phyloP scores from a whole-genome alignment of 2,797 vertebrate species.

The Carapus acus region DNA sequence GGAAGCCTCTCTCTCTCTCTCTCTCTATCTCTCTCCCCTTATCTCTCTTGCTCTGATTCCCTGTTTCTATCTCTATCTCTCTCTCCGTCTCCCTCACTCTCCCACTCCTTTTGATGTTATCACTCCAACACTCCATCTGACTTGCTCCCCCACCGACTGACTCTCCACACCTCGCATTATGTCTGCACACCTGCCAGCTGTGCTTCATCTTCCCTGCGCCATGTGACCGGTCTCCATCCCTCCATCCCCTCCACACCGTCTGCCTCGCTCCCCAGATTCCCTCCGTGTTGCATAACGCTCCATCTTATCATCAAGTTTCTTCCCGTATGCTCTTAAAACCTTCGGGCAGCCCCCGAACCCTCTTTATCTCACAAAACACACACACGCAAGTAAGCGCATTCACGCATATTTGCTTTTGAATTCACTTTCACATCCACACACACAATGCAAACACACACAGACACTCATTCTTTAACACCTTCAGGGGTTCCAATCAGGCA shows the following conservation, averaged over 20 bases:
- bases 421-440: no score
- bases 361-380: conserved; percentile 2
- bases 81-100: conserved; percentile 6
- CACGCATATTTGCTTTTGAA: background rate
- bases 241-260: conserved; percentile 20
- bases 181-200: conserved; percentile 34
- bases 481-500: conserved; percentile 18
- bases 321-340: conserved; percentile 1
- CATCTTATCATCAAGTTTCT: conserved; percentile 30
- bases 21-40: conserved; percentile 3
- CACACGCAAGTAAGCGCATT: conserved; percentile 1
- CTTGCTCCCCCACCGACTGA: conserved; percentile 19
- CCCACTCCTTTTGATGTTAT: conserved; percentile 6
- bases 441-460: no score
- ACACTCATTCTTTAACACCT: conserved; percentile 23
- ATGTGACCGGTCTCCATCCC: conserved; percentile 40
- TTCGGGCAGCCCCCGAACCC: conserved; percentile 1
- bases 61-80: conserved; percentile 6
- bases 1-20: no score
- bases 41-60: conserved; percentile 1
- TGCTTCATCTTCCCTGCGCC: conserved; percentile 21
- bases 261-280: conserved; percentile 34
- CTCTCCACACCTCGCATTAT: conserved; percentile 24
- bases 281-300: conserved; percentile 29
- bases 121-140: conserved; percentile 16